Percentiles rank a stretch among this genome's conserved stretches.
Evolutionary conservation across 1,140 invertebrate species (phyloP).

Genomic region (Dreissena rostriformis): DNA sequence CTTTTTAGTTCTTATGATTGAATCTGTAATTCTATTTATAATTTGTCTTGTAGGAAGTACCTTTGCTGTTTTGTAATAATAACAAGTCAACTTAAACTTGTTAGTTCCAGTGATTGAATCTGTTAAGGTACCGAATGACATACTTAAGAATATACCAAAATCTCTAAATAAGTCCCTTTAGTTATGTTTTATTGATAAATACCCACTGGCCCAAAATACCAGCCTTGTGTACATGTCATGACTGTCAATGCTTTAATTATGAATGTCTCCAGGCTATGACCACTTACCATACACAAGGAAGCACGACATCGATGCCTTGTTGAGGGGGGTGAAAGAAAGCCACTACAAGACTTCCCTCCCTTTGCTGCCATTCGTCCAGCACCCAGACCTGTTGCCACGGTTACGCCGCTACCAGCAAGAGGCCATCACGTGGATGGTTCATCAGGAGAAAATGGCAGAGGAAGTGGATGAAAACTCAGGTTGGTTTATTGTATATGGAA

Average conservation of each 20-base stretch:
- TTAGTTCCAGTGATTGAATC: background rate
- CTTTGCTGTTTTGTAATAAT: background rate
- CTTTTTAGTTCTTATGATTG: no score
- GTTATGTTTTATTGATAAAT: background rate
- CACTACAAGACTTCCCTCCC: slow-evolving; percentile 65
- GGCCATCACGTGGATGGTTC: slow-evolving; percentile 88
- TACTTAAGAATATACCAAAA: background rate
- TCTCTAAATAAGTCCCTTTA: background rate
- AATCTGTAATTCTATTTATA: background rate
- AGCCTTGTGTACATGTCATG: background rate
- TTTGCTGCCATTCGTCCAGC: slow-evolving; percentile 79
- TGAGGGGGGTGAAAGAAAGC: slow-evolving; percentile 80
- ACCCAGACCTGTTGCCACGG: slow-evolving; percentile 82
- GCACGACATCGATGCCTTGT: slow-evolving; percentile 81
- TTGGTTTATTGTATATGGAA: background rate
- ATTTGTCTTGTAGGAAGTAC: background rate
- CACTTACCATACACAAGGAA: slow-evolving; percentile 65
- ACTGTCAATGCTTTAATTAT: slow-evolving; percentile 4
- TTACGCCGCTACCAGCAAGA: slow-evolving; percentile 87
- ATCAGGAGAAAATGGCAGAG: slow-evolving; percentile 60
- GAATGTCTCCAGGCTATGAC: slow-evolving; percentile 54
- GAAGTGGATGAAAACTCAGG: background rate
- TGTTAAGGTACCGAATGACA: background rate
- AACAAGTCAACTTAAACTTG: background rate
- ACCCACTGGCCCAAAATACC: background rate